A percentile compares a stretch with the other conserved stretches of the same genome.
These are phyloP conservation scores for Dichetophora obliterata DNA, from an alignment of 2,888 invertebrate species.

Conservation along the genomic window DNA sequence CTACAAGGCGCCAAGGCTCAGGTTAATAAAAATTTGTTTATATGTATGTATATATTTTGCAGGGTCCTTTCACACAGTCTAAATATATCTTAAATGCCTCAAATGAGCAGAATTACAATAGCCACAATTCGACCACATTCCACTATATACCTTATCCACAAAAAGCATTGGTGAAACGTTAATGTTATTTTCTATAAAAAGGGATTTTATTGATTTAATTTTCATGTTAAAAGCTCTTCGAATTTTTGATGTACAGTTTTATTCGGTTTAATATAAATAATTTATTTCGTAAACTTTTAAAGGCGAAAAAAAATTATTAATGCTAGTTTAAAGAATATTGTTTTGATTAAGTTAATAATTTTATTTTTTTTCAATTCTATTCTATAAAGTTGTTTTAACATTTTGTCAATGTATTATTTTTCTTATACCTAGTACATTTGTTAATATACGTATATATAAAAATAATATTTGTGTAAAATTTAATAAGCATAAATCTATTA, in stretches of 20 bases:
- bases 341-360: not conserved
- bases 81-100: too few species aligned
- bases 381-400: too few species aligned
- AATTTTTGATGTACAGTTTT: slow-evolving; percentile 11
- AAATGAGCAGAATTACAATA: too few species aligned
- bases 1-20: too few species aligned
- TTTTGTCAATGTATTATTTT: too few species aligned
- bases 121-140: too few species aligned
- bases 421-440: too few species aligned
- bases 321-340: slow-evolving; percentile 4
- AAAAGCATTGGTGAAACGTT: too few species aligned
- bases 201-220: slow-evolving; percentile 29
- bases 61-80: too few species aligned
- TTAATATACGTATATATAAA: not conserved
- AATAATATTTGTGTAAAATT: not conserved
- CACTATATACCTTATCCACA: too few species aligned
- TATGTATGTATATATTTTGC: too few species aligned
- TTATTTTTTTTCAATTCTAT: not conserved
- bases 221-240: slow-evolving; percentile 31
- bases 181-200: slow-evolving; percentile 32
- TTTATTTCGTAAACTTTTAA: not conserved
- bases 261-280: slow-evolving; percentile 1
- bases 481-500: slow-evolving; percentile 11
- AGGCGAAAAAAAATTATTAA: slow-evolving; percentile 8
- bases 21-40: too few species aligned